phyloP scores from a whole-genome alignment of 1,140 invertebrate genomes.

The Drosophila azteca region DNA sequence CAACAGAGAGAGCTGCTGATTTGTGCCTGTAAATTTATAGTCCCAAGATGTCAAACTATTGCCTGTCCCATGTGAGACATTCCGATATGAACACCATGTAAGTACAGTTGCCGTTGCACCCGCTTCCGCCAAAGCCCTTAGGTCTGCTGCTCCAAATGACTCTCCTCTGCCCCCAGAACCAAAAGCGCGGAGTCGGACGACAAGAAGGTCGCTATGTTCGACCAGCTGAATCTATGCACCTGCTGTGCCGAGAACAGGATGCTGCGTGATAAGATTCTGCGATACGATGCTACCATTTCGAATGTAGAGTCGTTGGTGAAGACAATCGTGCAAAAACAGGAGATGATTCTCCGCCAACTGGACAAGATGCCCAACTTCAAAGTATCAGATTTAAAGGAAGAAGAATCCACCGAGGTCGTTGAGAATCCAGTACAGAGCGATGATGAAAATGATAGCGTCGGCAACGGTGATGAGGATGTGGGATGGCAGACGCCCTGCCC shows the following conservation, averaged over 20 bases:
- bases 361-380: conserved; percentile 32
- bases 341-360: conserved; percentile 50
- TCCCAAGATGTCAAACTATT: conserved; percentile 55
- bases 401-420: neutral
- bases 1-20: conserved; percentile 9
- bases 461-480: neutral
- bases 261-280: conserved; percentile 55
- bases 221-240: conserved; percentile 49
- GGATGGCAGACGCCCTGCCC: no score
- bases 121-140: no score
- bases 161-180: conserved; percentile 6
- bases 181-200: conserved; percentile 46
- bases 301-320: conserved; percentile 56
- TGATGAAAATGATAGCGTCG: conserved; percentile 5
- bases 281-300: conserved; percentile 50
- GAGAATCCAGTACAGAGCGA: neutral
- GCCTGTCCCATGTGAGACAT: conserved; percentile 13
- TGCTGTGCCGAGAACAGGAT: conserved; percentile 64
- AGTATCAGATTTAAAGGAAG: neutral
- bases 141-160: no score
- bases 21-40: conserved; percentile 40
- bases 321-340: conserved; percentile 59
- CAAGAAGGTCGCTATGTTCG: conserved; percentile 47
- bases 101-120: neutral
- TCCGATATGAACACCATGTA: conserved; percentile 25